Percentiles rank a stretch among this genome's conserved stretches.
Evolutionary conservation across 2,113 vertebrate genomes (phyloP).

Genomic region (Abramis brama): DNA sequence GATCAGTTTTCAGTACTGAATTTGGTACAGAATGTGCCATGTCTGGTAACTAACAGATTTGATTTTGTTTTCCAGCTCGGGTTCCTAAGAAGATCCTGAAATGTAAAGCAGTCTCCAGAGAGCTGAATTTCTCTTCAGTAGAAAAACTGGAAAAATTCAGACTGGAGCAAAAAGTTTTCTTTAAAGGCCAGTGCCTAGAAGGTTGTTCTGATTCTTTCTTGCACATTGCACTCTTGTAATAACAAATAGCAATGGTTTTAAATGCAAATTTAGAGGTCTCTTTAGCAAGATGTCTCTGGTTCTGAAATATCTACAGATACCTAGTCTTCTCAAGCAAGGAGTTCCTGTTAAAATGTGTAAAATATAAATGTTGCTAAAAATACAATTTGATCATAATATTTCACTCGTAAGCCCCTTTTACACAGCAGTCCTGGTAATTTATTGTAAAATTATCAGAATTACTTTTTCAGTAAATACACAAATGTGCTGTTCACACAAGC

Average conservation of each 20-base stretch:
- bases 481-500: too few relatives aligned
- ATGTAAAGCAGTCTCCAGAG: slow-evolving; percentile 97
- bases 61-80: slow-evolving; percentile 79
- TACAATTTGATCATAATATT: not conserved
- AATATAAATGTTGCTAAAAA: not conserved
- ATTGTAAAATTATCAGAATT: too few relatives aligned
- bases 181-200: slow-evolving; percentile 99
- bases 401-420: not conserved
- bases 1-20: slow-evolving; percentile 3
- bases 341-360: not conserved
- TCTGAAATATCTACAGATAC: not conserved
- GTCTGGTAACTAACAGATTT: not conserved
- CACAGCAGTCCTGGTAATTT: too few relatives aligned
- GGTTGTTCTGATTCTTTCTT: slow-evolving; percentile 72
- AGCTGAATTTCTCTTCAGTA: slow-evolving; percentile 96
- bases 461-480: too few relatives aligned
- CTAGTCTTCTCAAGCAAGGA: not conserved
- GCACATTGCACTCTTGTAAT: not conserved
- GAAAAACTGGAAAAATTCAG: slow-evolving; percentile 99
- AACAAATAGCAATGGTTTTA: not conserved
- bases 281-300: not conserved
- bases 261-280: not conserved
- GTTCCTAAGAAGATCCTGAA: slow-evolving; percentile 99
- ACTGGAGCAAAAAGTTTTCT: slow-evolving; percentile 98
- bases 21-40: not conserved